Percentiles rank a stretch among this genome's conserved stretches.
These are phyloP conservation scores for Amblyornis subalaris DNA, from an alignment of 2,113 vertebrate species.

Conservation along the genomic window DNA sequence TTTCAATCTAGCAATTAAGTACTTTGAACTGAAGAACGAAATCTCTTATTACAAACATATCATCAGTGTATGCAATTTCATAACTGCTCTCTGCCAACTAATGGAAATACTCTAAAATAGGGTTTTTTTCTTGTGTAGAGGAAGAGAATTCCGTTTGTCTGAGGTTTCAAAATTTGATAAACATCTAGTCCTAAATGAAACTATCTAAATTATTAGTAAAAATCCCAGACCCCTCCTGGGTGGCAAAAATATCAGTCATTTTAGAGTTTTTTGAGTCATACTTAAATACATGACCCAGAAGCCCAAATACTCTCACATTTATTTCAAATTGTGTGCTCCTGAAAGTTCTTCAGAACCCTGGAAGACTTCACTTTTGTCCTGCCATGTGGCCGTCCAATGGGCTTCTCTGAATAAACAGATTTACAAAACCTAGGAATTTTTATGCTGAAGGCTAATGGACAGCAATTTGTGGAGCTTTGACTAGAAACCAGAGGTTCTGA, in stretches of 20 bases:
- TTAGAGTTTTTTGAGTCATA: neutral
- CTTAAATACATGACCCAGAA: neutral
- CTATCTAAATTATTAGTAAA: neutral
- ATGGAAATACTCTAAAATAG: neutral
- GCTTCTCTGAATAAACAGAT: neutral
- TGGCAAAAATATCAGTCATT: neutral
- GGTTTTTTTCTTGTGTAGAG: neutral
- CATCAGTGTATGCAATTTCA: neutral
- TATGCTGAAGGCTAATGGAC: neutral
- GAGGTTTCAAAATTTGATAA: neutral
- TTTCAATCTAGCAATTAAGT: neutral
- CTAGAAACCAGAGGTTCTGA: neutral
- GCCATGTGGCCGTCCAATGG: neutral
- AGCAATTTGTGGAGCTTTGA: neutral
- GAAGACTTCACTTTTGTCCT: neutral
- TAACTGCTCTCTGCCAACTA: neutral
- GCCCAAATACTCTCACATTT: neutral
- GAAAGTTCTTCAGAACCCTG: neutral
- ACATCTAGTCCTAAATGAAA: neutral
- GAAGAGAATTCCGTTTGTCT: neutral
- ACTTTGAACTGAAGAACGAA: neutral
- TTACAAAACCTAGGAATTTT: neutral
- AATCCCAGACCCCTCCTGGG: accelerated
- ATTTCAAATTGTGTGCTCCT: neutral
- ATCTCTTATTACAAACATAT: neutral